A percentile compares a stretch with the other conserved stretches of the same genome.
Conservation (phyloP, 1,140 invertebrate species). For the Drosophila lowei region DNA sequence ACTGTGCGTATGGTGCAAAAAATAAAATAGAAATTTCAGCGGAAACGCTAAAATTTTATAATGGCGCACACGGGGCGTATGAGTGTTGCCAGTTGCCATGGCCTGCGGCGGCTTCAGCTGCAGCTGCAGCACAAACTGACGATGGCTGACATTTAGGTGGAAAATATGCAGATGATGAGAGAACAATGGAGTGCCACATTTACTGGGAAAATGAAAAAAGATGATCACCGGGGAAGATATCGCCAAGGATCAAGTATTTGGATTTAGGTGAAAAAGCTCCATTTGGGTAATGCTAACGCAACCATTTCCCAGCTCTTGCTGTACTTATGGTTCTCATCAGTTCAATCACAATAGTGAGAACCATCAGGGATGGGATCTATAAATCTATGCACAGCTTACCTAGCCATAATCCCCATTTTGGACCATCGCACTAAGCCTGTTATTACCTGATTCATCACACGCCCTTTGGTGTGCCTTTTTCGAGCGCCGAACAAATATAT, state of each 20-base stretch:
- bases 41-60: slow-evolving; percentile 63
- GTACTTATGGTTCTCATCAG: not conserved
- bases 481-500: slow-evolving; percentile 32
- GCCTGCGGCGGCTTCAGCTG: slow-evolving; percentile 1
- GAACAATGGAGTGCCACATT: slow-evolving; percentile 18
- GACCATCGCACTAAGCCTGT: slow-evolving; percentile 38
- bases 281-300: too few species aligned
- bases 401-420: slow-evolving; percentile 37
- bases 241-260: too few species aligned
- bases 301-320: too few species aligned
- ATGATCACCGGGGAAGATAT: not conserved
- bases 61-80: slow-evolving; percentile 46
- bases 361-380: not conserved
- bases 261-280: too few species aligned
- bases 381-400: slow-evolving; percentile 28
- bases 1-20: slow-evolving; percentile 23
- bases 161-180: slow-evolving; percentile 32
- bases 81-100: slow-evolving; percentile 44
- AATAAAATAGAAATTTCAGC: slow-evolving; percentile 44
- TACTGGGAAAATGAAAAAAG: not conserved
- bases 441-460: slow-evolving; percentile 51
- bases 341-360: slow-evolving; percentile 1
- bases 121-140: not conserved
- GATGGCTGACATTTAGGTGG: slow-evolving; percentile 6
- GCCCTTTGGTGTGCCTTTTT: slow-evolving; percentile 32